Evolutionary conservation across 2,797 vertebrate genomes (phyloP), one percentile per base, ranked within the genome.

Genomic region (Aulostomus chinensis): DNA sequence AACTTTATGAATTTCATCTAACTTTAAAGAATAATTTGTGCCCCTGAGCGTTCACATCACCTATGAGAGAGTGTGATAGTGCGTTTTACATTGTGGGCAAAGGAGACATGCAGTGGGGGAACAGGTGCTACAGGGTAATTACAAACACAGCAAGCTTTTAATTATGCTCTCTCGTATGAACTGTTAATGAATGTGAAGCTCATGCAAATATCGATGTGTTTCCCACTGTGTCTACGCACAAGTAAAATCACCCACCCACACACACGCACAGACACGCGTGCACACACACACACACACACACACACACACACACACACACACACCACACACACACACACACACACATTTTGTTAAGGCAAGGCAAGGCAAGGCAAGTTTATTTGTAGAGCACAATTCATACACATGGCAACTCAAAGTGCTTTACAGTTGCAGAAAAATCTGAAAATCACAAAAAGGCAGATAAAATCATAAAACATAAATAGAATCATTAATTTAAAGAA

Each of bases 81-180:
- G 45, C 70, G 41, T 43, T 62, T 52, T 60, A 46, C 54, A 72
- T 30, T 45, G 54, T 64, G 74, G 73, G 73, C 57, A 62, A 47
- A 48, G 54, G 64, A 63, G 67, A 31, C 56, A 10, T 42, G 68
- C 47, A 37, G 63, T 32, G 36, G 60, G 68, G 70, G 73, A 80
- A 78, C 84, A 86, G 85, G 84, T 89, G 84, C 79, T 73, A 65
- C 70, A 47, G 78, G 71, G 77, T 85, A 85, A 87, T 88, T 88
- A 85, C 75, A 73, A 87, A 86, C 82, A 84, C 86, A 83, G 85
- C 81, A 69, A 81, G 87, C 84, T 87, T 87, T 89, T 87, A 87
- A 89, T 89, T 87, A 85, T 70, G 54, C 63, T 73, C 80, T 72
- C 84, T 81, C 63, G 66, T 73, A 84, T 78, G 63, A 84, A 86